Conservation (phyloP, 1,140 invertebrate species). For the Pristionchus pacificus region DNA sequence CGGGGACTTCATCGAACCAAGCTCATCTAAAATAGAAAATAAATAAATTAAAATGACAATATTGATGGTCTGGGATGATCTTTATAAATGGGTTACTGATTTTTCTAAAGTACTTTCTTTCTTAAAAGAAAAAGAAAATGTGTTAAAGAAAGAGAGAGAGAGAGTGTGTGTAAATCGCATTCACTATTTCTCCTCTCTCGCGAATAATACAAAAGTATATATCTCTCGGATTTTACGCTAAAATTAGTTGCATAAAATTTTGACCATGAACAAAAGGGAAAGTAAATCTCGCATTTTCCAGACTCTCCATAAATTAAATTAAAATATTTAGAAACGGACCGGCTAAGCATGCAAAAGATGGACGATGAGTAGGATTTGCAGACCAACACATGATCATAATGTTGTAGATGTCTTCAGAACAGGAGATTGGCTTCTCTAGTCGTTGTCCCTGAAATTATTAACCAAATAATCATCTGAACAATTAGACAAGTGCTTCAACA, state of each 20-base stretch:
- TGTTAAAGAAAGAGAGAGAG: conserved; percentile 17
- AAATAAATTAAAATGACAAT: too few species aligned
- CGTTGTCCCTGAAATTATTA: conserved; percentile 16
- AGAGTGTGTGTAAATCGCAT: conserved; percentile 8
- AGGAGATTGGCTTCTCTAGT: conserved; percentile 22
- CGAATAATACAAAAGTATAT: too few species aligned
- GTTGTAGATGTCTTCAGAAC: conserved; percentile 22
- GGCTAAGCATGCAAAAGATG: neutral
- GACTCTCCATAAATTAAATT: too few species aligned
- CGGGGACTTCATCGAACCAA: conserved; percentile 6
- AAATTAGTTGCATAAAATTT: too few species aligned
- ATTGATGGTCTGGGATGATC: too few species aligned
- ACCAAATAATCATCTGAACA: neutral
- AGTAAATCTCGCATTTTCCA: too few species aligned
- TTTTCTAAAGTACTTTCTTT: too few species aligned
- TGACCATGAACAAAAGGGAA: too few species aligned
- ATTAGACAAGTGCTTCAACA: neutral
- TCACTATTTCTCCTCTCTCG: conserved; percentile 25
- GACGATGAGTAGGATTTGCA: neutral
- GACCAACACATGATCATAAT: neutral
- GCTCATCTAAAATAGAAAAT: conserved; percentile 14
- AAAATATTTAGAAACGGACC: too few species aligned
- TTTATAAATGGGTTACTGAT: too few species aligned
- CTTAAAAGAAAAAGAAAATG: too few species aligned
- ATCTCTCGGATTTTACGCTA: too few species aligned